Conservation (phyloP, 2,797 vertebrate species). For the Sebastes taczanowskii region DNA sequence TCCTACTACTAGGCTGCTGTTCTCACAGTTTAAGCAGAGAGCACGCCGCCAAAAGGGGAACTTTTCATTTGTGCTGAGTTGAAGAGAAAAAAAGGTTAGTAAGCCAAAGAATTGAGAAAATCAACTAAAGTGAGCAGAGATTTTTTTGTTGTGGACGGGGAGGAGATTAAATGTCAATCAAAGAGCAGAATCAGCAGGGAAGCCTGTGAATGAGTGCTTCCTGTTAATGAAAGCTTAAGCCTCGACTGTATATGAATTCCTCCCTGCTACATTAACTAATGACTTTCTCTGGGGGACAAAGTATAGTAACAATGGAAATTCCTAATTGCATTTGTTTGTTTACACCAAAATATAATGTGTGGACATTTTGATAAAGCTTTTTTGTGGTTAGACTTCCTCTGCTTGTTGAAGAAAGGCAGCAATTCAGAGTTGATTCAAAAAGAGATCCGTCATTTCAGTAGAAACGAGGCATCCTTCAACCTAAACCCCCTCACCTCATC, state of each 20-base stretch:
- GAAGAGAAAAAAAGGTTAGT: conserved; percentile 2
- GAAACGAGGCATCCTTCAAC: conserved; percentile 16
- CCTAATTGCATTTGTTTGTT: conserved; percentile 15
- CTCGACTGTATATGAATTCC: conserved; percentile 32
- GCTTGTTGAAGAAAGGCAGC: not conserved
- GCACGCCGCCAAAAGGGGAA: conserved; percentile 21
- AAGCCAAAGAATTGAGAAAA: conserved; percentile 47
- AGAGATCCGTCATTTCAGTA: conserved; percentile 38
- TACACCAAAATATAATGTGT: not conserved
- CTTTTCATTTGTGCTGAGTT: conserved; percentile 39
- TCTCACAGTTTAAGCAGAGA: conserved; percentile 8
- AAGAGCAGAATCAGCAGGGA: conserved; percentile 52
- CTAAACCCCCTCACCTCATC: not conserved
- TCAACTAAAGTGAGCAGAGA: conserved; percentile 33
- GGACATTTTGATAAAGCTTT: not conserved
- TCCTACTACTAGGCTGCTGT: conserved; percentile 12
- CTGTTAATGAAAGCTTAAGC: conserved; percentile 56
- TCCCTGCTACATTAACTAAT: conserved; percentile 67
- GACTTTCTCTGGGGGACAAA: conserved; percentile 41
- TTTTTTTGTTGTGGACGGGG: conserved; percentile 6
- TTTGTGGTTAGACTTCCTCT: conserved; percentile 3
- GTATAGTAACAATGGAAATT: conserved; percentile 14
- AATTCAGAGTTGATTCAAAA: conserved; percentile 16
- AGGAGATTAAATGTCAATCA: conserved; percentile 67
- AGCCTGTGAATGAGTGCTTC: conserved; percentile 44